Percentiles rank a stretch among this genome's conserved stretches.
Conservation (phyloP, 1,140 invertebrate species). For the Patella vulgata region DNA sequence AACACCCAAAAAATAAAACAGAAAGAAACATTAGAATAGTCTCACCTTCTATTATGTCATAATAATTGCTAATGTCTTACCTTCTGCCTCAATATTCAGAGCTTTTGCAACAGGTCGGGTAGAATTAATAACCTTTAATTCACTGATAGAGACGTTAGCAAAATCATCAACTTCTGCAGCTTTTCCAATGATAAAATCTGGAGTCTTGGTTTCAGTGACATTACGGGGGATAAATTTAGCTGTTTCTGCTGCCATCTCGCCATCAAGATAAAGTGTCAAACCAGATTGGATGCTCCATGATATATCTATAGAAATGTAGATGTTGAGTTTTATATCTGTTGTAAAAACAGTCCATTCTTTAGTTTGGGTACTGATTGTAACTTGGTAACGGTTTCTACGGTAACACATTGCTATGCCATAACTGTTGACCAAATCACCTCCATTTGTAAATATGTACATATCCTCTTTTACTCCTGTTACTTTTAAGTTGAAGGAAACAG, state of each 20-base stretch:
- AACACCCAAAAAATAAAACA: too few relatives aligned
- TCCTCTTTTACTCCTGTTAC: constrained; percentile 29
- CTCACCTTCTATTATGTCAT: background rate
- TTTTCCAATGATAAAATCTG: constrained; percentile 30
- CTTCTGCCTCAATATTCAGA: background rate
- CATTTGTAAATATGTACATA: constrained; percentile 48
- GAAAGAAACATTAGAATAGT: too few relatives aligned
- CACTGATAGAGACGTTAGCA: constrained; percentile 33
- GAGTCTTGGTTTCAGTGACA: background rate
- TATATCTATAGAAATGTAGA: constrained; percentile 31
- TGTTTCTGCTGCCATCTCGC: constrained; percentile 25
- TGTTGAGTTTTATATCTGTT: constrained; percentile 19
- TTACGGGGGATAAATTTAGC: constrained; percentile 29
- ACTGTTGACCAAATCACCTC: constrained; percentile 36
- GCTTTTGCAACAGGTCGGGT: constrained; percentile 27
- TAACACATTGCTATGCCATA: constrained; percentile 47
- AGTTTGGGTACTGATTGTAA: constrained; percentile 38
- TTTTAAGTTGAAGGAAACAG: constrained; percentile 33
- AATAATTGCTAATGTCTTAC: background rate
- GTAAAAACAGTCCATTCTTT: constrained; percentile 41
- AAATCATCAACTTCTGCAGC: constrained; percentile 10
- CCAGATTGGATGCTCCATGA: constrained; percentile 45
- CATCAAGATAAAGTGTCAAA: constrained; percentile 38
- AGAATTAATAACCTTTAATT: constrained; percentile 30
- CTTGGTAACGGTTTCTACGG: constrained; percentile 15